Base-by-base conservation (phyloP, 1,140 invertebrate genomes). In the Aricia agestis region DNA sequence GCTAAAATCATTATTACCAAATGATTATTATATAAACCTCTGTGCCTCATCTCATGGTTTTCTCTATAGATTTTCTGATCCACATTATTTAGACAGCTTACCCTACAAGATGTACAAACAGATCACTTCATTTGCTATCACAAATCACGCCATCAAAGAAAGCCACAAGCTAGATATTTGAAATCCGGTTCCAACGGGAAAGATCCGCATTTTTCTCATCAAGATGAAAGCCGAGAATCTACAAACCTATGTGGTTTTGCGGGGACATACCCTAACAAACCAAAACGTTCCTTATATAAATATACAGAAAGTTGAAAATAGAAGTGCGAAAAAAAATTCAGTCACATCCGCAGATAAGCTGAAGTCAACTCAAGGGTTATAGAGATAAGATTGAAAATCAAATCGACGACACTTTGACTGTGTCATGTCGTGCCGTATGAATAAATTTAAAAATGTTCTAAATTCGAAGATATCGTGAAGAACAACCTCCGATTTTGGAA, bases 161-260 rank as follows among this genome's bases (percentile, higher is more conserved):
- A 59, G 17, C 58, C 58, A 17, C 58, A 59, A 19, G 18, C n/a
- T 59, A 59, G 58, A 59, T 59, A 59, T 59, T 18, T 59, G 58
- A 59, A 59, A 59, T 18, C 58, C n/a, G n/a, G 58, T 59, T 59
- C 58, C n/a, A 59, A 59, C 58, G 1, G 58, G 58, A 59, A 19
- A 59, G 58, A 59, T 59, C 58, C 58, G 17, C 58, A 59, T 59
- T 59, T 59, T 59, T 59, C 58, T 59, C 58, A 59, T 59, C 58
- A 59, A 59, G 58, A 69, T 69, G 58, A 69, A 59, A 68, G 67
- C 57, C 25, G 31, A 9, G 57, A 32, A 17, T 59, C 68, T 18
- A 25, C 31, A 10, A 59, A 61, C 68, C 25, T 31, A 15, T n/a
- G 58, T 59, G 58, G 58, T 32, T 59, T 69, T 17, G 67, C 25